These are phyloP conservation scores for Merluccius polli DNA, from an alignment of 2,797 vertebrate species.

Conservation along the genomic window DNA sequence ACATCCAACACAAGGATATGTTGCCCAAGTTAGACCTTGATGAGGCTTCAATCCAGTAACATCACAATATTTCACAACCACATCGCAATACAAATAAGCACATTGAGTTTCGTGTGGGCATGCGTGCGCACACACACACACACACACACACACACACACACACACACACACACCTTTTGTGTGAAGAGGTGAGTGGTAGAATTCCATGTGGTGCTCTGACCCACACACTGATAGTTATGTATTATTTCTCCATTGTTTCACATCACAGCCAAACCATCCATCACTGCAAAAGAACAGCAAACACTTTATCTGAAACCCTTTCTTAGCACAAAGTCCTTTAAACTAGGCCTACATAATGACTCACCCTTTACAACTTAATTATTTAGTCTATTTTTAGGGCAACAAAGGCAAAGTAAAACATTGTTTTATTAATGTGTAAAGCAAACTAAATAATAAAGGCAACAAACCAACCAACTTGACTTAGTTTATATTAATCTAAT, in stretches of 20 bases:
- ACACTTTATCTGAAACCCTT: background rate
- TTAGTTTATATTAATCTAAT: background rate
- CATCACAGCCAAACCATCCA: background rate
- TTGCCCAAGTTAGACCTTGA: no score
- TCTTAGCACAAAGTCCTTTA: background rate
- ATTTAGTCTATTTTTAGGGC: background rate
- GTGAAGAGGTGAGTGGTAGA: background rate
- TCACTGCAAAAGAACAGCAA: background rate
- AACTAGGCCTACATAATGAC: background rate
- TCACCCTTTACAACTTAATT: background rate
- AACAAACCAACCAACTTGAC: background rate
- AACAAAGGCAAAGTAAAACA: background rate
- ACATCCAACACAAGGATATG: no score
- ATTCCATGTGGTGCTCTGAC: no score
- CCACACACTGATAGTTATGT: no score
- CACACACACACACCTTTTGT: background rate
- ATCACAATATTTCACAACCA: no score
- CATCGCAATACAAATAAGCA: no score
- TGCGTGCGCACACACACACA: background rate
- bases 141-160: slow-evolving; percentile 13
- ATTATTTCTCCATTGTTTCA: no score
- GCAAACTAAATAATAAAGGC: no score
- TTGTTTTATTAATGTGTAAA: background rate
- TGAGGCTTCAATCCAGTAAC: no score
- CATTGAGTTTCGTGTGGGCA: no score